Base-by-base conservation (phyloP, 1,140 invertebrate species). In the Drosophila rufa region DNA sequence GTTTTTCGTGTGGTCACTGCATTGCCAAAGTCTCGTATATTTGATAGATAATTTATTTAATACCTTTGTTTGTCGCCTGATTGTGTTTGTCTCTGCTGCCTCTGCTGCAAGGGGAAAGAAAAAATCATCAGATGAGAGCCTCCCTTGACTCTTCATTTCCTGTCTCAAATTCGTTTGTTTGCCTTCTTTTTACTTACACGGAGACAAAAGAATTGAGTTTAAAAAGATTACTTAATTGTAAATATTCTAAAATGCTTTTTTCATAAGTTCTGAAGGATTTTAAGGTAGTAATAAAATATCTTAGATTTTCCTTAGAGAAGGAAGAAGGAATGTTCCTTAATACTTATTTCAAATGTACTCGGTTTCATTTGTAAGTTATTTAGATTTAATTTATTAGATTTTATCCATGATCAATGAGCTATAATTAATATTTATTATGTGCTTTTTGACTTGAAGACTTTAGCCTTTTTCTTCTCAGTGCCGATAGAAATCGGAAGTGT, bases 401-500 rank as follows among this genome's bases (percentile, higher is more conserved):
- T 25, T 25, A 4, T 4, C 3, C 22, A 25, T 25, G 3, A 9
- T 33, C 33, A 33, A 36, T 12, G 33, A 36, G 9, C 8, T 36
- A 36, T 36, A 36, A 36, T 36, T 36, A 36, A 36, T 8, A 33
- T 2, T 9, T 33, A 8, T 33, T 8, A 9, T 33, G 30, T 9
- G 8, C 2, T 33, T 11, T 36, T 36, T 36, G 9, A 36, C 1
- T 36, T 33, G 27, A 1, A 33, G 2, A 9, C 33, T 36, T 11
- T 11, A 2, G 33, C 11, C 0, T n/a, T 42, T 42, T 15, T 38
- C 7, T 14, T 55, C 14, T 38, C 51, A 40, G 36, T 43, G 42
- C 60, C 51, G 17, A 38, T 53, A 56, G 61, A 67, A 47, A 62
- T 57, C 78, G 73, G 81, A 84, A 78, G 82, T 84, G 82, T 65